phyloP scores from a whole-genome alignment of 2,113 vertebrate genomes.

The Castor canadensis region DNA sequence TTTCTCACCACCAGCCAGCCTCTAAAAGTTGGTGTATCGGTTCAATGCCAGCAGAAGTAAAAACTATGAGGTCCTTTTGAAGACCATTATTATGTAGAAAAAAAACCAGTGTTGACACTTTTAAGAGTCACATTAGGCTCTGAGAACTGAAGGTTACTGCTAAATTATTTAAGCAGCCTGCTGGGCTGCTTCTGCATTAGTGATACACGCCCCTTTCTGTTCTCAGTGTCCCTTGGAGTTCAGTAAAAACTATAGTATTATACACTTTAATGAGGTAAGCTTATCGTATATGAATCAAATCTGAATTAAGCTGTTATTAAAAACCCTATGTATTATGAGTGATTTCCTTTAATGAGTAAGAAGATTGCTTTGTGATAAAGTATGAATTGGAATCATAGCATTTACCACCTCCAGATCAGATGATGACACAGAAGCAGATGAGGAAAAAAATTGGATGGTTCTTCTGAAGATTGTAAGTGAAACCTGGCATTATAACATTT shows the following conservation, averaged over 20 bases:
- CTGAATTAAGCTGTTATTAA: not conserved
- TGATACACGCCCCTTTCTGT: not conserved
- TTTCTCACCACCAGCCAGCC: not conserved
- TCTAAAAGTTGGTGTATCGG: not conserved
- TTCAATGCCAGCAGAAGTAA: not conserved
- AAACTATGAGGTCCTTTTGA: not conserved
- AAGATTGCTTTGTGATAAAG: conserved; percentile 44
- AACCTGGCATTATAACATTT: not conserved
- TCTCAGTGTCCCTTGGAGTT: not conserved
- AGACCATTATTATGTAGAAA: conserved; percentile 9
- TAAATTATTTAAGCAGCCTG: conserved; percentile 23
- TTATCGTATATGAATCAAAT: not conserved
- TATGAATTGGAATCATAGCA: not conserved
- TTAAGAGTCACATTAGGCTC: not conserved
- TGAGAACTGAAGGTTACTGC: conserved; percentile 11
- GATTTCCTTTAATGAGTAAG: conserved; percentile 30
- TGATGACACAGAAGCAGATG: not conserved
- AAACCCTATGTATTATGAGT: not conserved
- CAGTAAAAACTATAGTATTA: not conserved
- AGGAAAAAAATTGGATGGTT: not conserved
- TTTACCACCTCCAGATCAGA: not conserved
- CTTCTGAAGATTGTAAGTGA: not conserved
- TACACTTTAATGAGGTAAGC: not conserved
- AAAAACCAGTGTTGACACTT: not conserved
- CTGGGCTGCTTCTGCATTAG: not conserved